phyloP scores from a whole-genome alignment of 1,140 invertebrate genomes.

The Drosophila busckii region DNA sequence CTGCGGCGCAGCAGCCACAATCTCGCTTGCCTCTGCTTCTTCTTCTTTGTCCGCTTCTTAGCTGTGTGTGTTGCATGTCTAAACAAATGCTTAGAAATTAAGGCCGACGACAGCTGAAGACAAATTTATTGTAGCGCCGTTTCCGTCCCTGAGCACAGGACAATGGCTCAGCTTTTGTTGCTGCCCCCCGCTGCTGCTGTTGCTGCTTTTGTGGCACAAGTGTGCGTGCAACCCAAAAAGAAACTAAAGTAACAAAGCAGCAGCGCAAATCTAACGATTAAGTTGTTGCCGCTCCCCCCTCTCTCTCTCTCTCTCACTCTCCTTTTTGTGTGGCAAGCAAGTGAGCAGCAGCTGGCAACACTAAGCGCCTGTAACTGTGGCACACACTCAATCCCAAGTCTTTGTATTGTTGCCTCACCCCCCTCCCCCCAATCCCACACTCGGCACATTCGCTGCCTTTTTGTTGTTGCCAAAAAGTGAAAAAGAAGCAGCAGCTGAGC shows the following conservation, averaged over 20 bases:
- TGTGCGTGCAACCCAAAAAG: constrained; percentile 22
- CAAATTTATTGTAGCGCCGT: constrained; percentile 58
- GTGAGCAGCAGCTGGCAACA: too few relatives aligned
- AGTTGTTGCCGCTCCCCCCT: constrained; percentile 5
- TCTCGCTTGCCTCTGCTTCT: constrained; percentile 9
- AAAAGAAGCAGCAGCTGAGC: constrained; percentile 17
- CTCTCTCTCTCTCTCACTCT: not conserved
- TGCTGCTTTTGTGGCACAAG: constrained; percentile 19
- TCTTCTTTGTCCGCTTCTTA: constrained; percentile 8
- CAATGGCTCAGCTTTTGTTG: constrained; percentile 32
- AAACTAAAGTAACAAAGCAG: constrained; percentile 8
- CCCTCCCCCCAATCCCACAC: not conserved
- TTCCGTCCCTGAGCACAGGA: constrained; percentile 40
- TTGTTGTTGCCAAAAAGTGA: constrained; percentile 7
- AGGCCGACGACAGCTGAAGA: constrained; percentile 67
- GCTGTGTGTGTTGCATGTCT: constrained; percentile 45
- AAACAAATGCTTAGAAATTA: constrained; percentile 69
- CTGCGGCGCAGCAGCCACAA: constrained; percentile 5
- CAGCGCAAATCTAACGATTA: constrained; percentile 45
- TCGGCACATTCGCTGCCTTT: not conserved
- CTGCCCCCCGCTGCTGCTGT: not conserved
- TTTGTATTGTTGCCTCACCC: too few relatives aligned
- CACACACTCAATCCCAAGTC: too few relatives aligned
- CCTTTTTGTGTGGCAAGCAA: too few relatives aligned
- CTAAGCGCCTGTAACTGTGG: too few relatives aligned